Base-by-base conservation (phyloP, 1,140 invertebrate species). In the Sitobion miscanthi region DNA sequence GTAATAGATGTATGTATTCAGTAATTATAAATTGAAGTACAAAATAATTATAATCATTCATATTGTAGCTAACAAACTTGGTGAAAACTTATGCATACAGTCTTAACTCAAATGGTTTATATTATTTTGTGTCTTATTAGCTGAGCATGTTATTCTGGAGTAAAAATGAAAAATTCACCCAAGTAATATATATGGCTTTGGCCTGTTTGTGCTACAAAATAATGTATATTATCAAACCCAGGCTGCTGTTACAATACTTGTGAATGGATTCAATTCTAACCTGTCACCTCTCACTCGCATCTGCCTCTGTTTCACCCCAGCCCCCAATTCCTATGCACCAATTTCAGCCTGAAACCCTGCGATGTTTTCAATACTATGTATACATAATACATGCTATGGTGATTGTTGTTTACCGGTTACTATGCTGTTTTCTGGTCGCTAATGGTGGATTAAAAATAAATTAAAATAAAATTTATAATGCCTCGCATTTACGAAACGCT, bases 401-500 rank as follows among this genome's bases (percentile, higher is more conserved):
- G 91, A 92, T 92, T 92, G 91, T 92, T 83, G 21, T 92, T 92
- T 92, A 92, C 77, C 91, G 69, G 91, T 92, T 85, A 92, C 77
- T 85, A 92, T 85, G 91, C 91, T 92, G 91, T 92, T 92, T 92
- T 45, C 57, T 92, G 77, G 91, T 92, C 90, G 90, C 91, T 92
- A 92, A 92, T 7, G 91, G 91, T 92, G 91, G 91, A 85, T 83
- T 92, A 92, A 92, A 91, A 49, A 83, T 47, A 82, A 83, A 82
- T 92, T 92, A 52, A 52, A 83, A 47, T 62, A 17, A 42, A 49
- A 83, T 42, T 85, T 30, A 83, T 92, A 92, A 92, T 92, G 91
- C 91, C 91, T 92, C 77, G 91, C 91, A 92, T 92, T 92, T 92
- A 92, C 47, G 91, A 92, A 69, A 92, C 91, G 91, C 91, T 92